Evolutionary conservation across 2,113 vertebrate genomes (phyloP).

Genomic region (Mus spicilegus): DNA sequence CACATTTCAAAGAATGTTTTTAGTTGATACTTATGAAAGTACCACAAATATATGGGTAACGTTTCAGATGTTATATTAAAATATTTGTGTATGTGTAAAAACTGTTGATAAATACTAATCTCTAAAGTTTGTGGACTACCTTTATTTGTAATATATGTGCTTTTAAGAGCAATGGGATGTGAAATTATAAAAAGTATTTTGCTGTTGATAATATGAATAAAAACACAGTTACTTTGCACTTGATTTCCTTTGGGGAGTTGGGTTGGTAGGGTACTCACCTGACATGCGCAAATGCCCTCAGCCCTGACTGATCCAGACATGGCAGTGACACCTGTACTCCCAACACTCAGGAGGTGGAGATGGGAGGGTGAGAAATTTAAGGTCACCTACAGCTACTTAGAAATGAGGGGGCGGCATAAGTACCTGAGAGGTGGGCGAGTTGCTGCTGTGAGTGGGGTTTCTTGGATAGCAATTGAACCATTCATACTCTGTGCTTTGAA

Average conservation of each 20-base stretch:
- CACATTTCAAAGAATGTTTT: constrained; percentile 90
- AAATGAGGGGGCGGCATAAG: neutral
- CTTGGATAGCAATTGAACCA: neutral
- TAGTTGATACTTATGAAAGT: constrained; percentile 90
- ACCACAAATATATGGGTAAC: constrained; percentile 94
- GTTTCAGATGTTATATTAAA: constrained; percentile 89
- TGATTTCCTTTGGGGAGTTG: neutral
- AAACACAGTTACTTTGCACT: constrained; percentile 69
- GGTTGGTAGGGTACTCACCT: neutral
- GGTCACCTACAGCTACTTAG: neutral
- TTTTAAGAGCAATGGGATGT: constrained; percentile 68
- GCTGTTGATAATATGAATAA: constrained; percentile 78
- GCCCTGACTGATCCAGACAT: fast-evolving
- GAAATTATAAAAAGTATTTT: constrained; percentile 80
- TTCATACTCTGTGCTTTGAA: neutral
- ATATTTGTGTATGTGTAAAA: constrained; percentile 90
- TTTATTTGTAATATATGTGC: constrained; percentile 83
- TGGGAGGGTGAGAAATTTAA: neutral
- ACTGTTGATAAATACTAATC: constrained; percentile 83
- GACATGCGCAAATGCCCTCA: neutral
- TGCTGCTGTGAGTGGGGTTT: neutral
- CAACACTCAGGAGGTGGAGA: neutral
- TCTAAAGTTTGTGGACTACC: constrained; percentile 78
- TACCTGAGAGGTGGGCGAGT: neutral
- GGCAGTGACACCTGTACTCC: neutral